Conservation (phyloP, 2,797 vertebrate genomes). For the Manis pentadactyla region DNA sequence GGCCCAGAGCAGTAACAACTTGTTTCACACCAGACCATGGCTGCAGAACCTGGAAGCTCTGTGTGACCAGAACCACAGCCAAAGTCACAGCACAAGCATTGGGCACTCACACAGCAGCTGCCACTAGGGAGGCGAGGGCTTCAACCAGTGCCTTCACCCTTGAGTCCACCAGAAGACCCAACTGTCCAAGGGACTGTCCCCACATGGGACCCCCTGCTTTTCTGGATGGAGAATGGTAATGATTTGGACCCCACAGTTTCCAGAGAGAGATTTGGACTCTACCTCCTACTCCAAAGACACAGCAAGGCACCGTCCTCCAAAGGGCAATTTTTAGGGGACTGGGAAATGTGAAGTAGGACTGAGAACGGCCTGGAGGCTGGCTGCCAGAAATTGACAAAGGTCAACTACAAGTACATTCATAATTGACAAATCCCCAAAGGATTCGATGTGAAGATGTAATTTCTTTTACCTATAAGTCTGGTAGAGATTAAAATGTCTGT, state of each 20-base stretch:
- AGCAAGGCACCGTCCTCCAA: background rate
- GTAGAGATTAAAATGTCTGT: background rate
- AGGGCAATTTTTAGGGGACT: background rate
- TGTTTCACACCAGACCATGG: background rate
- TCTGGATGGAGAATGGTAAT: too few species aligned
- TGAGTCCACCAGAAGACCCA: background rate
- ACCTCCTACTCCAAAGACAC: background rate
- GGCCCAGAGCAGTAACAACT: background rate
- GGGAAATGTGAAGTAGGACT: background rate
- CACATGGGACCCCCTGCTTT: background rate
- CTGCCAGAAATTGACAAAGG: background rate
- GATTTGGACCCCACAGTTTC: background rate
- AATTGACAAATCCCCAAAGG: background rate
- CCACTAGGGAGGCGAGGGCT: fast-evolving
- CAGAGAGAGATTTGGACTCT: background rate
- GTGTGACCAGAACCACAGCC: background rate
- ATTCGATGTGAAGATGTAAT: background rate
- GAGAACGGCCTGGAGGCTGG: fast-evolving
- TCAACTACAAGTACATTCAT: background rate
- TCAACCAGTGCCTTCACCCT: fast-evolving
- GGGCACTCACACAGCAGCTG: too few species aligned
- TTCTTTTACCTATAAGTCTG: background rate
- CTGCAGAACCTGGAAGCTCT: background rate
- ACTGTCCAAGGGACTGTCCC: background rate
- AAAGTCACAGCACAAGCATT: background rate